Evolutionary conservation across 2,797 vertebrate genomes (phyloP), one percentile per base, ranked within the genome.

Genomic region (Halcyon smyrnensis): DNA sequence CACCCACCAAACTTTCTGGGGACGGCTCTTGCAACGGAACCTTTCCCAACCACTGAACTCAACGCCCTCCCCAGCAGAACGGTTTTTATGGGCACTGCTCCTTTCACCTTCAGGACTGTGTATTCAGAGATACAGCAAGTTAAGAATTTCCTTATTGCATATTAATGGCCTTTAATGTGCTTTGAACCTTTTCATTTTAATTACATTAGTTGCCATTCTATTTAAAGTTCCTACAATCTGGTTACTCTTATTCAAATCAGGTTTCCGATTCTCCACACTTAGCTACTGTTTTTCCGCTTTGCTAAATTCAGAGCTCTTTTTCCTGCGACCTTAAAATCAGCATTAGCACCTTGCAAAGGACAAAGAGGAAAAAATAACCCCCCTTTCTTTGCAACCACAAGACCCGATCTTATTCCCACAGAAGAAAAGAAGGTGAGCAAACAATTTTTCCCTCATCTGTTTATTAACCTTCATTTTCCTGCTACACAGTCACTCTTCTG

Each of bases 151-250:
- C 84, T 57, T 81, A 3, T 69, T 83, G 89, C 85, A 25, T 48
- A 57, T 84, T 67, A 87, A 92, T 84, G 65, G 34, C 87, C 92
- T 68, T 93, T 81, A 93, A 94, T 3, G 78, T 41, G 81, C 86
- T 87, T 56, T 59, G 76, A 93, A 79, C 71, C 84, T 89, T 92
- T 93, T 27, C 13, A 36, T 84, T 91, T 90, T 96, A 96, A 97
- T 96, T 95, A 21, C 77, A 28, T 96, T 78, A 67, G 62, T 24
- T 82, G 79, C 89, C 36, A 18, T 87, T 93, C 95, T 93, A 91
- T 96, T 96, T 92, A 70, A 81, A 84, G 92, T 64, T 27, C 89
- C 86, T 76, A 12, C 95, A 93, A 11, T 71, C 92, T 84, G 93
- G 43, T 87, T 15, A 32, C 95, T 89, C 90, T 56, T 32, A 69